Evolutionary conservation across 2,797 vertebrate genomes (phyloP).

Genomic region (Liasis olivaceus): DNA sequence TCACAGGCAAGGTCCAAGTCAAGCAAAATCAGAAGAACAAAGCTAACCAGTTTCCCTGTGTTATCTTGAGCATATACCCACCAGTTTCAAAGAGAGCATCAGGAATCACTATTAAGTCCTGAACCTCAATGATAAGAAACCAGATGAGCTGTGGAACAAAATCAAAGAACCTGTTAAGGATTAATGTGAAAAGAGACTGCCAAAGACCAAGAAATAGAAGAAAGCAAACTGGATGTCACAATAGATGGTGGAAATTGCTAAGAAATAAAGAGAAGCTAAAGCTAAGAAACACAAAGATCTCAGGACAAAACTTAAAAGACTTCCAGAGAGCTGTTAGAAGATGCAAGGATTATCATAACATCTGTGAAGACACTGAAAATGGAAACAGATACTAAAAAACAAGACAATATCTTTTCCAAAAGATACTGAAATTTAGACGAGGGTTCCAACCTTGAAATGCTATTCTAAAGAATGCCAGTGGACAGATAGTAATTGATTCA

Average conservation of each 20-base stretch:
- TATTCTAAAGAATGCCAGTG: neutral
- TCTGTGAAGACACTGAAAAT: neutral
- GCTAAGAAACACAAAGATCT: neutral
- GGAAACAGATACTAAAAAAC: neutral
- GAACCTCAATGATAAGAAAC: neutral
- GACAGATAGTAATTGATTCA: neutral
- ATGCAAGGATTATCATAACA: neutral
- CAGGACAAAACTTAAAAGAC: neutral
- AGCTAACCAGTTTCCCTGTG: neutral
- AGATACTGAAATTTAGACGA: neutral
- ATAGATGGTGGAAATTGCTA: neutral
- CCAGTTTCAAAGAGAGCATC: neutral
- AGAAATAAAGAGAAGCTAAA: neutral
- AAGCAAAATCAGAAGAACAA: neutral
- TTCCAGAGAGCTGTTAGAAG: neutral
- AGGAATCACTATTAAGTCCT: neutral
- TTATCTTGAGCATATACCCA: neutral
- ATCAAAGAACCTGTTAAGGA: neutral
- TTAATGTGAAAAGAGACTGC: neutral
- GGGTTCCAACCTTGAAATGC: neutral
- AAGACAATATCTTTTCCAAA: neutral
- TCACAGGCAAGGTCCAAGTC: neutral
- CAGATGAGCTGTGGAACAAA: neutral
- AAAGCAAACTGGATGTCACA: neutral
- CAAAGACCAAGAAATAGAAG: neutral